Base-by-base conservation (phyloP, 2,113 vertebrate species). In the Erythrolamprus reginae region DNA sequence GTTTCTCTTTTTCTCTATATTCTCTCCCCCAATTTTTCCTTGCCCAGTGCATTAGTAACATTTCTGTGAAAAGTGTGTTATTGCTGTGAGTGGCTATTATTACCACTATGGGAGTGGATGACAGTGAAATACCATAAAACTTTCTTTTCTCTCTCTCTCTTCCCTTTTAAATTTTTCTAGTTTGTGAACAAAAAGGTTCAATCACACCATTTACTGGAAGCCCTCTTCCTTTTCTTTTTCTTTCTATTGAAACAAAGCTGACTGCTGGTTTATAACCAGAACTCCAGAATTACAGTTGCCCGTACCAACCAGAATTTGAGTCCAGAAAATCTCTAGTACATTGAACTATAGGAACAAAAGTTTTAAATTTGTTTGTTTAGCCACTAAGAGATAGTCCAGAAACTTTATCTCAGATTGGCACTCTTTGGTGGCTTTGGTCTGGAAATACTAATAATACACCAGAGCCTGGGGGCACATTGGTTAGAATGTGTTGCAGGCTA, bases 241-340 rank as follows among this genome's bases (percentile, higher is more conserved):
- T 77, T 77, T 77, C 70, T 85, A 9, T 90, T 90, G 82, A 88
- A 95, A 82, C 12, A 89, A 96, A 92, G 83, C 82, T 24, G 84
- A 52, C 56, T 88, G 47, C 90, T 86, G 91, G 26, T 94, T 92
- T 92, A 50, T 84, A 94, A 87, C 9, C 8, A 58, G 86, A 42
- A 10, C 13, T 61, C 77, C 47, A 61, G 17, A 83, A 42, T 88
- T 88, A 83, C 9, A 83, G 86, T 88, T 91, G 86, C 52, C n/a
- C 56, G 45, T 83, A 77, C 47, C 70, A 91, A 82, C 42, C 45
- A 88, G 45, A 82, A 82, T 56, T 88, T 48, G 82, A 91, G 56
- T 91, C 61, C 84, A 77, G 65, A 50, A 87, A 91, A 48, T 38
- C 26, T 88, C 56, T 55, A 52, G 3, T 84, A 58, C 50, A n/a